Evolutionary conservation across 2,797 vertebrate genomes (phyloP).

Genomic region (Graptemys geographica): DNA sequence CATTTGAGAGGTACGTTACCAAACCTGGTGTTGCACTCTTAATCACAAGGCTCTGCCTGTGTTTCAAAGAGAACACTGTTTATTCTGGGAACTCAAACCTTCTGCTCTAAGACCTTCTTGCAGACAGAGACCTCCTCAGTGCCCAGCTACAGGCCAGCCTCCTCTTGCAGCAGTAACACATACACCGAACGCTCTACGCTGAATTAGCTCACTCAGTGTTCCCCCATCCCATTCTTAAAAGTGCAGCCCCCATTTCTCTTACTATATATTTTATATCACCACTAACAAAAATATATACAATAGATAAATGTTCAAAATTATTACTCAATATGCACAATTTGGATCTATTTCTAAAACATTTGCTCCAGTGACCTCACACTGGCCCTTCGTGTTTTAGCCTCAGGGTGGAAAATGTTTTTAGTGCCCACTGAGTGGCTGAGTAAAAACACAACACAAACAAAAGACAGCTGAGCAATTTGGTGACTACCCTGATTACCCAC

Average conservation of each 20-base stretch:
- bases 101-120: not conserved
- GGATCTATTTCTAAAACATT: not conserved
- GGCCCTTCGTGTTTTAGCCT: not conserved
- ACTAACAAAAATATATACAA: not conserved
- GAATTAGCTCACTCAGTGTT: not conserved
- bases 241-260: not conserved
- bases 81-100: not conserved
- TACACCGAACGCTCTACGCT: not conserved
- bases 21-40: not conserved
- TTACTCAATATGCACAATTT: not conserved
- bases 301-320: not conserved
- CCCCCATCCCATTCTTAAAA: not conserved
- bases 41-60: not conserved
- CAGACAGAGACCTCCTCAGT: not conserved
- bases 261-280: not conserved
- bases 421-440: not conserved
- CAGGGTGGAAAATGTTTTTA: not conserved
- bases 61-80: not conserved
- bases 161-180: not conserved
- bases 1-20: conserved; percentile 2
- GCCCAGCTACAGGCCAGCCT: not conserved
- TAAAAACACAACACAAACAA: not conserved
- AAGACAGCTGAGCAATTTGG: not conserved
- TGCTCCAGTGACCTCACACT: not conserved
- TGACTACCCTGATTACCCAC: not conserved